Base-by-base conservation (phyloP, 2,888 invertebrate species). In the Thyatira batis region DNA sequence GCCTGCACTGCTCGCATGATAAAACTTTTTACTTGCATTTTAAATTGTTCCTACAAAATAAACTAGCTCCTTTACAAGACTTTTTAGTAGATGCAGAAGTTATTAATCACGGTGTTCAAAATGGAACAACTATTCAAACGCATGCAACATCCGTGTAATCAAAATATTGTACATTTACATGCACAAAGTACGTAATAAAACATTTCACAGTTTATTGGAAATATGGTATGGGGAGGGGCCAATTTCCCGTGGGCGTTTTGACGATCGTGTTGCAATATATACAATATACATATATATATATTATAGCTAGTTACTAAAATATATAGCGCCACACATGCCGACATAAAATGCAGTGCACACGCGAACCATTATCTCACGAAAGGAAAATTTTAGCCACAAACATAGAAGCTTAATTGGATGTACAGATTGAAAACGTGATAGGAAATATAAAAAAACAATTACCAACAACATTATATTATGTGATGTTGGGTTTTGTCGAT, bases 221-320 rank as follows among this genome's bases (percentile, higher is more conserved):
- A 60, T 54, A 63, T 60, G 58, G 60, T 63, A 57, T 51, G 55
- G 70, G 71, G 69, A 70, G 73, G 73, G 63, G 73, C 65, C 73
- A 78, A 78, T 80, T 78, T 81, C 73, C 74, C 71, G 77, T 75
- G 73, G 75, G 81, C 70, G 76, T 69, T 67, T 63, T 73, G 74
- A 75, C 69, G 73, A 74, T 76, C 76, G 72, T 60, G 61, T 71
- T 72, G 71, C 72, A 77, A 76, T 78, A 81, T 81, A 82, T 80
- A 79, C 76, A 73, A 67, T 69, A 17, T 27, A 20, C 43, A 20
- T 5, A n/a, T n/a, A n/a, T 20, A 10, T 33, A 33, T 33, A 13
- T 33, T 33, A 45, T 45, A 25, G 5, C 58, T 54, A 65, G 57
- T 65, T 66, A 67, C 53, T 56, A 64, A 62, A 74, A 66, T 65